Conservation (phyloP, 2,797 vertebrate genomes). For the Chlorospingus semifuscus region DNA sequence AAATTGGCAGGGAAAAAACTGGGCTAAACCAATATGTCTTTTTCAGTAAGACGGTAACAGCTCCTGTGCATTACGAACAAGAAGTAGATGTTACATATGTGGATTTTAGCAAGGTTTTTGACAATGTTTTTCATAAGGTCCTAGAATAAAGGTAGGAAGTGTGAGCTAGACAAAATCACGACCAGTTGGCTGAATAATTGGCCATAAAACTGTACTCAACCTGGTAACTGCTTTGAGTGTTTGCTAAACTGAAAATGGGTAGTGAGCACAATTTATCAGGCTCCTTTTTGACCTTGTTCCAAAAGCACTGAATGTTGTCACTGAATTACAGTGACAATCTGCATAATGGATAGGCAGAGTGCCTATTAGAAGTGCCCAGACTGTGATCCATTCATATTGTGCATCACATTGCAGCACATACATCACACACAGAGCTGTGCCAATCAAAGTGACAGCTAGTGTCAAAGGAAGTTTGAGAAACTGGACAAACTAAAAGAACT, state of each 20-base stretch:
- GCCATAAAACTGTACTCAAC: background rate
- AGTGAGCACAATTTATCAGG: background rate
- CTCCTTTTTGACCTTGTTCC: background rate
- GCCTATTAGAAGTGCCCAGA: background rate
- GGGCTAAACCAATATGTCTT: background rate
- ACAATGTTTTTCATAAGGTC: background rate
- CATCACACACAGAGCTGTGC: background rate
- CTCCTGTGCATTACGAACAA: background rate
- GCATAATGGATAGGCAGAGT: background rate
- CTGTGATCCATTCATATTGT: background rate
- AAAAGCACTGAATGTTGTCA: background rate
- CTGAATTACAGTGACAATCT: background rate
- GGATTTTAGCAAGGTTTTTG: background rate
- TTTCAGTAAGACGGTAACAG: background rate
- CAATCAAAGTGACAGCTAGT: background rate
- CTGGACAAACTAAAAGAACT: background rate
- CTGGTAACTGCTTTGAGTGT: background rate
- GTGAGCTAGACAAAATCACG: background rate
- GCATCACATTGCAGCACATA: background rate
- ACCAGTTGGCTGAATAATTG: background rate
- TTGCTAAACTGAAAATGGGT: background rate
- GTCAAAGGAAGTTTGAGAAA: background rate
- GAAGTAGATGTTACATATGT: background rate
- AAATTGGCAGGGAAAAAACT: accelerated
- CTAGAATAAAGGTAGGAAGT: background rate